Evolutionary conservation across 2,797 vertebrate species (phyloP).

Genomic region (Schizothorax lantsangensis): DNA sequence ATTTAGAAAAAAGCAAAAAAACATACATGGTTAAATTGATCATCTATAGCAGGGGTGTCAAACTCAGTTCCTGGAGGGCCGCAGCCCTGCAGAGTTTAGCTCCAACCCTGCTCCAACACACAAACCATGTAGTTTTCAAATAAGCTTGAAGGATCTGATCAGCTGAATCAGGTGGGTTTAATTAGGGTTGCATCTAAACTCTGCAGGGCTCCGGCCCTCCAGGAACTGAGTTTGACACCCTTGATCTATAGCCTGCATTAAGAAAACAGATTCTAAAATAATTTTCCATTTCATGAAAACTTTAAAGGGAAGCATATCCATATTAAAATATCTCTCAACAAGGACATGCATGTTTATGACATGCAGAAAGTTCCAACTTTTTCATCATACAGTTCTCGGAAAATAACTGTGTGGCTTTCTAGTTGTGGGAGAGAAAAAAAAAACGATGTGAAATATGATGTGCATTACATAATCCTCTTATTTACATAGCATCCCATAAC

Average conservation of each 20-base stretch:
- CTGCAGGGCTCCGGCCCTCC: no score
- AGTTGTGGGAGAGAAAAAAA: constrained; percentile 35
- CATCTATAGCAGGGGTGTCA: background rate
- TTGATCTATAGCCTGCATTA: background rate
- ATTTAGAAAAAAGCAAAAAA: background rate
- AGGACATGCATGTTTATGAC: background rate
- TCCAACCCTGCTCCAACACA: no score
- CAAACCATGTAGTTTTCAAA: no score
- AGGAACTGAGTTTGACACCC: no score
- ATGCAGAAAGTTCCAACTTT: constrained; percentile 10
- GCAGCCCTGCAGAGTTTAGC: no score
- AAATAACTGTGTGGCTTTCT: constrained; percentile 20
- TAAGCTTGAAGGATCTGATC: no score
- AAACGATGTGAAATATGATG: constrained; percentile 12
- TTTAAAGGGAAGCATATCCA: background rate
- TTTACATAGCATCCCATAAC: constrained; percentile 45
- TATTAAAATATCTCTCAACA: background rate
- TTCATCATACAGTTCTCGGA: background rate
- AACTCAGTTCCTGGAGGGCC: no score
- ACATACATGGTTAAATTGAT: background rate
- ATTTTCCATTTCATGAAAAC: background rate
- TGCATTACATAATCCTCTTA: constrained; percentile 29
- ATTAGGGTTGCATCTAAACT: no score
- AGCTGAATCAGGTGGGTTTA: no score
- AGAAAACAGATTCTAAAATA: background rate